These are phyloP conservation scores for Idaea biselata DNA, from an alignment of 2,888 invertebrate genomes.

Conservation along the genomic window DNA sequence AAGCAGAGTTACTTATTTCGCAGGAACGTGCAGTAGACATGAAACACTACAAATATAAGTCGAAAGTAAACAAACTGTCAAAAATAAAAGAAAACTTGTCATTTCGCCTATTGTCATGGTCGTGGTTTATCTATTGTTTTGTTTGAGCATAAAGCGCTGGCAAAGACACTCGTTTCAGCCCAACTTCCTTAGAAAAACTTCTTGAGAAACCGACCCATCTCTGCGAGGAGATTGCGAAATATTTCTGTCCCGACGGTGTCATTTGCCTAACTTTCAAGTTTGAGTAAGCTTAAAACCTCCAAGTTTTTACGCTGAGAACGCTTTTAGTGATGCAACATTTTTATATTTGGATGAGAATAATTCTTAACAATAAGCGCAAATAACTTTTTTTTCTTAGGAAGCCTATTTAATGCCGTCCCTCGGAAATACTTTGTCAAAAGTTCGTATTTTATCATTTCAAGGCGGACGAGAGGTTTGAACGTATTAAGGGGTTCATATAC, in stretches of 20 bases:
- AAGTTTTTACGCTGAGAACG: constrained; percentile 55
- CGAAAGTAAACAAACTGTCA: constrained; percentile 36
- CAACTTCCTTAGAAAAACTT: constrained; percentile 62
- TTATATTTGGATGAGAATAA: constrained; percentile 47
- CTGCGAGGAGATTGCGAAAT: constrained; percentile 67
- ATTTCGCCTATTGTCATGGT: constrained; percentile 51
- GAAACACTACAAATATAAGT: not conserved
- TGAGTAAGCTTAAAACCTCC: constrained; percentile 69
- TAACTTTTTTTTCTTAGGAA: constrained; percentile 37
- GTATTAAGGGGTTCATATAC: constrained; percentile 13
- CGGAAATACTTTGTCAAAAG: constrained; percentile 24
- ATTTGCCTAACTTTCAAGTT: constrained; percentile 72
- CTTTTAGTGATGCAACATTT: constrained; percentile 50
- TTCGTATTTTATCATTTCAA: constrained; percentile 26
- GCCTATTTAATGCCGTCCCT: constrained; percentile 34
- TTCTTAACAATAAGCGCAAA: constrained; percentile 42
- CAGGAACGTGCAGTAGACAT: not conserved
- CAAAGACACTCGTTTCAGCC: constrained; percentile 45
- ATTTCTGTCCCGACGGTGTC: constrained; percentile 70
- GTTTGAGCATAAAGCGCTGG: constrained; percentile 41
- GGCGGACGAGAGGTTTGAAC: constrained; percentile 18
- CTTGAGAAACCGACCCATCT: constrained; percentile 54
- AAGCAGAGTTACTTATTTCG: not conserved
- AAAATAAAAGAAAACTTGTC: constrained; percentile 50
- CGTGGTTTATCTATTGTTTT: constrained; percentile 48